A percentile compares a stretch with the other conserved stretches of the same genome.
These are phyloP conservation scores for Rugalucina vietnamica DNA, from an alignment of 2,888 invertebrate species.

Conservation along the genomic window DNA sequence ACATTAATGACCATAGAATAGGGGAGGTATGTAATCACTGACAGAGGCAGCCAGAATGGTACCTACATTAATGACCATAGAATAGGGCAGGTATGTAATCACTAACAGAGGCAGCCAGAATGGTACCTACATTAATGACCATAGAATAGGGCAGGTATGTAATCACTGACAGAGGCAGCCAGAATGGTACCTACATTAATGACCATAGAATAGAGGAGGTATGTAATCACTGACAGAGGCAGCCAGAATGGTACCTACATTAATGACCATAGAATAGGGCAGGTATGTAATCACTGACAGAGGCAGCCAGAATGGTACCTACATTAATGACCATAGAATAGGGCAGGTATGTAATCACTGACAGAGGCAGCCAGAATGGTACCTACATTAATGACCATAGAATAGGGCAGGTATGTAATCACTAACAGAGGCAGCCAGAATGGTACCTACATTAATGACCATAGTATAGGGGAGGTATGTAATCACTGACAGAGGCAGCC, in stretches of 20 bases:
- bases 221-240: conserved; percentile 84
- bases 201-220: conserved; percentile 80
- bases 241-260: conserved; percentile 91
- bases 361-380: conserved; percentile 88
- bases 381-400: conserved; percentile 86
- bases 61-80: conserved; percentile 86
- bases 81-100: conserved; percentile 85
- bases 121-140: conserved; percentile 88
- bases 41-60: conserved; percentile 88
- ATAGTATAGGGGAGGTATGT: conserved; percentile 85
- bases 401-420: conserved; percentile 85
- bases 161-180: conserved; percentile 70
- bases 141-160: conserved; percentile 85
- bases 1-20: conserved; percentile 83
- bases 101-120: conserved; percentile 86
- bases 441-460: conserved; percentile 88
- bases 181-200: conserved; percentile 91
- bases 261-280: conserved; percentile 80
- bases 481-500: conserved; percentile 70
- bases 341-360: conserved; percentile 85
- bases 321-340: conserved; percentile 83
- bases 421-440: conserved; percentile 86
- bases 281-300: conserved; percentile 85
- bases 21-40: conserved; percentile 85
- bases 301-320: conserved; percentile 90